phyloP scores from a whole-genome alignment of 37 sponge, comb jelly and placozoan species.

The Theonella swinhoei region DNA sequence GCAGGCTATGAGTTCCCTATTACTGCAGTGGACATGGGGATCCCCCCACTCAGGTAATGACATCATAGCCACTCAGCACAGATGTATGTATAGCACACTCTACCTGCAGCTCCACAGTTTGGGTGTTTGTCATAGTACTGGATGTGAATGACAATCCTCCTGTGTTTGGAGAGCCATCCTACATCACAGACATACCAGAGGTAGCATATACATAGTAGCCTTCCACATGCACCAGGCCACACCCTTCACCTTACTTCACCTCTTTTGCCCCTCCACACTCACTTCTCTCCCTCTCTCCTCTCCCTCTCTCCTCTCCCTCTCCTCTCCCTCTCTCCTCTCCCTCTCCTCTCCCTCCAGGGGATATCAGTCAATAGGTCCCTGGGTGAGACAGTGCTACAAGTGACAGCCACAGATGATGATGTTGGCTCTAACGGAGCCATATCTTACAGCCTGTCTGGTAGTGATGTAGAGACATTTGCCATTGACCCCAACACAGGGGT shows the following conservation, averaged over 20 bases:
- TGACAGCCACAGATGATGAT: slow-evolving; percentile 45
- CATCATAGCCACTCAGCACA: too few relatives aligned
- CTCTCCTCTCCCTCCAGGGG: too few relatives aligned
- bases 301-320: too few relatives aligned
- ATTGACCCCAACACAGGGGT: slow-evolving; percentile 41
- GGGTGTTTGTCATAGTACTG: slow-evolving; percentile 31
- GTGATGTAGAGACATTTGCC: slow-evolving; percentile 3
- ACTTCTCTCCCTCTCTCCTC: too few relatives aligned
- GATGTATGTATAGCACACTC: too few relatives aligned
- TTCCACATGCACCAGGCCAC: too few relatives aligned
- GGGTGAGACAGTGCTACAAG: too few relatives aligned
- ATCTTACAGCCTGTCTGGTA: neutral
- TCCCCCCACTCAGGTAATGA: slow-evolving; percentile 34
- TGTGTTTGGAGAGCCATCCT: slow-evolving; percentile 20
- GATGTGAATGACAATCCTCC: slow-evolving; percentile 74
- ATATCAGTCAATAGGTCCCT: too few relatives aligned
- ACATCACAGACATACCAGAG: slow-evolving; percentile 15
- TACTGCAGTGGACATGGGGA: slow-evolving; percentile 54
- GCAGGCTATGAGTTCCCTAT: slow-evolving; percentile 39
- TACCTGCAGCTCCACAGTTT: neutral
- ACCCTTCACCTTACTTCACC: too few relatives aligned
- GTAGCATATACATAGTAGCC: too few relatives aligned
- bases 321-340: too few relatives aligned
- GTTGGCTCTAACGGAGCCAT: slow-evolving; percentile 16
- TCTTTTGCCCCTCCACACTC: too few relatives aligned